Conservation (phyloP, 2,888 invertebrate genomes). For the Amphiduros pacificus region DNA sequence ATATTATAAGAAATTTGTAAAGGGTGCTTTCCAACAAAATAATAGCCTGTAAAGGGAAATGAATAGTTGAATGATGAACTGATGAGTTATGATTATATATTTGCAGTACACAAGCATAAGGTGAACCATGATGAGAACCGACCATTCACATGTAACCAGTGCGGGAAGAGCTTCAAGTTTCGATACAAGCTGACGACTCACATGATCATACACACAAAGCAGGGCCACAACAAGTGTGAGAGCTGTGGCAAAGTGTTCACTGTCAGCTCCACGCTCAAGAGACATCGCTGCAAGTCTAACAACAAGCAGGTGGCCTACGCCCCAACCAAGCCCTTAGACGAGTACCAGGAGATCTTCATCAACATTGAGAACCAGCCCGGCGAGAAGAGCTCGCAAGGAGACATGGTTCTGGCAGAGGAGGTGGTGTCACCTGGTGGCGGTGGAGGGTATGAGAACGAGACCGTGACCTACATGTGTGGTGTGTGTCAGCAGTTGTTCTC, state of each 20-base stretch:
- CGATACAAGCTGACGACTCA: constrained; percentile 34
- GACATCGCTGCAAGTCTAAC: constrained; percentile 29
- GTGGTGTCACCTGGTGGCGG: neutral
- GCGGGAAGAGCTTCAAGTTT: constrained; percentile 33
- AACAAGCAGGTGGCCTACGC: too few species aligned
- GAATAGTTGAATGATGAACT: neutral
- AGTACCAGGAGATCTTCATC: too few species aligned
- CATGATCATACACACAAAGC: constrained; percentile 32
- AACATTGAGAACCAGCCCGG: too few species aligned
- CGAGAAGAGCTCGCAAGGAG: too few species aligned
- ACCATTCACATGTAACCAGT: constrained; percentile 31
- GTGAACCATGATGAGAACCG: constrained; percentile 27
- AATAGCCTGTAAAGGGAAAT: neutral
- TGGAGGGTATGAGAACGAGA: neutral
- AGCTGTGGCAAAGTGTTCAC: constrained; percentile 35
- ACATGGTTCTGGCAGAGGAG: too few species aligned
- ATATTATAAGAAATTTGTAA: too few species aligned
- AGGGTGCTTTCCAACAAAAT: too few species aligned
- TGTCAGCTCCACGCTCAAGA: constrained; percentile 26
- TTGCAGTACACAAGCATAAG: constrained; percentile 22
- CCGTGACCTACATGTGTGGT: constrained; percentile 31
- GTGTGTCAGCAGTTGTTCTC: constrained; percentile 29
- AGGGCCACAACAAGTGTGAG: constrained; percentile 26
- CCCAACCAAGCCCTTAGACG: too few species aligned
- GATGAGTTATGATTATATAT: neutral